A percentile compares a stretch with the other conserved stretches of the same genome.
Conservation (phyloP, 2,113 vertebrate genomes). For the Genyomyrus donnyi region DNA sequence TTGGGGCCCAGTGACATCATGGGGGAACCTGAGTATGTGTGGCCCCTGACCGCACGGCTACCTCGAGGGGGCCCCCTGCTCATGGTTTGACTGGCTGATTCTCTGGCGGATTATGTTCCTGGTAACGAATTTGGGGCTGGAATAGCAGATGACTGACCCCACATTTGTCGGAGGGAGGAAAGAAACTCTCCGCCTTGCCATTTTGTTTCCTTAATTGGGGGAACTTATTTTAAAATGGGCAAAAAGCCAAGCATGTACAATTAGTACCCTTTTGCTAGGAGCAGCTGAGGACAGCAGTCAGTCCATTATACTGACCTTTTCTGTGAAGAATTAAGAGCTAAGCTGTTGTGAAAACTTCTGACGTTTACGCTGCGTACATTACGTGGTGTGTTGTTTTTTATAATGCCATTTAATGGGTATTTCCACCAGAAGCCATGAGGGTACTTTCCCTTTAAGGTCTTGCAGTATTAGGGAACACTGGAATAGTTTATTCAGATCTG, state of each 20-base stretch:
- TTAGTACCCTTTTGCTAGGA: not conserved
- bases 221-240: not conserved
- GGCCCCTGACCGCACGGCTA: not conserved
- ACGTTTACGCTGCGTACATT: not conserved
- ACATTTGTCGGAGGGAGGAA: not conserved
- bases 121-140: not conserved
- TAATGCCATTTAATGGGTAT: conserved; percentile 28
- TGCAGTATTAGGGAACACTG: conserved; percentile 30
- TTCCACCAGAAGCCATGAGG: conserved; percentile 42
- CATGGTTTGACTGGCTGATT: not conserved
- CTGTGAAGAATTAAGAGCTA: not conserved
- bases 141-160: not conserved
- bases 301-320: not conserved
- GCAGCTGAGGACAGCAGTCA: not conserved
- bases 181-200: not conserved
- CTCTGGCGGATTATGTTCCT: conserved; percentile 6
- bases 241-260: not conserved
- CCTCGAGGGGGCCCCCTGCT: not conserved
- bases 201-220: not conserved
- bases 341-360: not conserved
- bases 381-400: conserved; percentile 5
- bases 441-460: conserved; percentile 54
- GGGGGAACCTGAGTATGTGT: not conserved
- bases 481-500: conserved; percentile 6
- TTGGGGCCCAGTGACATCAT: not conserved